Base-by-base conservation (phyloP, 2,797 vertebrate species). In the Rachycentron canadum region DNA sequence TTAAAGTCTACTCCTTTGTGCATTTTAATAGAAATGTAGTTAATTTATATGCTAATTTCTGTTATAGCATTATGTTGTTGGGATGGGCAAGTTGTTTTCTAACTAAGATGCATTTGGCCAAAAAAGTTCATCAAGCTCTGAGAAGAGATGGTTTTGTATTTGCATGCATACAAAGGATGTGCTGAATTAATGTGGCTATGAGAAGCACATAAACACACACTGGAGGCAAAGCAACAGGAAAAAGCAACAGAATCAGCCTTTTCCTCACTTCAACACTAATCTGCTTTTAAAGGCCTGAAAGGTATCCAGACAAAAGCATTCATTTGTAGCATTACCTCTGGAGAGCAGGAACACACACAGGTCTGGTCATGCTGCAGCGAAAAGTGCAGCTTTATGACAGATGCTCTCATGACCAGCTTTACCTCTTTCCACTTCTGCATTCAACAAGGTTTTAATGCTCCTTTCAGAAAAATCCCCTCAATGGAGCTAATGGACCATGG, bases 401-500 rank as follows among this genome's bases (percentile, higher is more conserved):
- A 13, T 38, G 68, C 72, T 85, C 74, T 85, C 76, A 61, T 32
- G 45, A 23, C 7, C 14, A 88, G 49, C 65, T 69, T 56, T 65
- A 43, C 26, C 73, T 52, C 71, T 76, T 69, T 78, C 73, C 72
- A 82, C 85, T 79, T 84, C 83, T 79, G 57, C 61, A 73, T 82
- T 85, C 41, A 73, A 74, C 81, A 21, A 32, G 64, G 57, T 72
- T 83, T 72, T 75, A 80, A 73, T 81, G 76, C 26, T 61, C 49
- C 62, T 79, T 72, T 86, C 69, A 76, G 53, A 84, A 67, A 70
- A 50, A 82, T 52, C 59, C 72, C 80, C 82, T 84, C 86, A 69
- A 55, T 63, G 19, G 67, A 84, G 69, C 76, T 86, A 81, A 87
- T 84, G 77, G 70, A 67, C 36, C 72, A 64, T 8, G 21, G 45